Conservation (phyloP, 2,113 vertebrate species). For the Eretmodus cyanostictus region DNA sequence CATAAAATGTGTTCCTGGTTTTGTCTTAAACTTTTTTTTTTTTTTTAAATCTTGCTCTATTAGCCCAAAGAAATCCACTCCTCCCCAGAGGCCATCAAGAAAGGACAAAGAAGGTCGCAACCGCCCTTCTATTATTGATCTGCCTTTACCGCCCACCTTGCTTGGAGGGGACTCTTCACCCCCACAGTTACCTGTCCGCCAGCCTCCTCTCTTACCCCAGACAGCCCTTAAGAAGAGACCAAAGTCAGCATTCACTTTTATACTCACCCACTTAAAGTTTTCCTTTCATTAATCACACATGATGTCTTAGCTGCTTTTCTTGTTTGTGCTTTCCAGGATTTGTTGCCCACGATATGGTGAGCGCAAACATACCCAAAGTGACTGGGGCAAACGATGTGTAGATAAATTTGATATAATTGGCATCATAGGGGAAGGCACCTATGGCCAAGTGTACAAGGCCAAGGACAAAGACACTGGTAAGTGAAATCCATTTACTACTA, state of each 20-base stretch:
- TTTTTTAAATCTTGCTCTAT: not conserved
- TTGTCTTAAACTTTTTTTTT: not conserved
- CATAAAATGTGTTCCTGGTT: not conserved
- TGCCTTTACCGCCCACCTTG: constrained; percentile 90
- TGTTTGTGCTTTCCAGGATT: constrained; percentile 75
- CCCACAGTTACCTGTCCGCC: constrained; percentile 86
- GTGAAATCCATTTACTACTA: not conserved
- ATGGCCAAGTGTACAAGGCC: constrained; percentile 98
- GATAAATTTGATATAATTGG: constrained; percentile 98
- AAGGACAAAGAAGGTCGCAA: constrained; percentile 88
- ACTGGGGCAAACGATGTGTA: constrained; percentile 98
- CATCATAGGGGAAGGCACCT: constrained; percentile 96
- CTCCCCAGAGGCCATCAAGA: constrained; percentile 79
- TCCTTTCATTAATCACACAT: not conserved
- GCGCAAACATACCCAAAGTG: constrained; percentile 90
- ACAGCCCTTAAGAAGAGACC: constrained; percentile 93
- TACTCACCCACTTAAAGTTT: not conserved
- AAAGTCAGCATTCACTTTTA: constrained; percentile 79
- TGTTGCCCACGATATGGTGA: constrained; percentile 97
- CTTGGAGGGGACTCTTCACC: constrained; percentile 85
- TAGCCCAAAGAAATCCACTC: constrained; percentile 87
- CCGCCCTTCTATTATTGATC: constrained; percentile 87
- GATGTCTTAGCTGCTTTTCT: not conserved
- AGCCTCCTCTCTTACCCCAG: constrained; percentile 78
- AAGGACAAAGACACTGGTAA: constrained; percentile 97